These are phyloP conservation scores for Nephrotoma flavescens DNA, from an alignment of 2,888 invertebrate genomes.

Conservation along the genomic window DNA sequence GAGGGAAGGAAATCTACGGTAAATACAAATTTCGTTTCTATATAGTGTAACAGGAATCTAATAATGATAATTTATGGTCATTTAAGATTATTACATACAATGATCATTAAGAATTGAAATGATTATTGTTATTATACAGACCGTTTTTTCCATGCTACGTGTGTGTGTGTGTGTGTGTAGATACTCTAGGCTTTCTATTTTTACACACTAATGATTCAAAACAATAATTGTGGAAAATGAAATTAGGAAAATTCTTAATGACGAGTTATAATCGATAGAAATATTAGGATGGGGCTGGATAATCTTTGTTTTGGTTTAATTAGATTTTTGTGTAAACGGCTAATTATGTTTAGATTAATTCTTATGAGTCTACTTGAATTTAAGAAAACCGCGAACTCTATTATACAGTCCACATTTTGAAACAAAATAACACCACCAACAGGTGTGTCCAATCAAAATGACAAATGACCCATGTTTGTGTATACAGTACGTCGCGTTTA, in stretches of 20 bases:
- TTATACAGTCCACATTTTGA: neutral
- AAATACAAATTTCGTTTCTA: neutral
- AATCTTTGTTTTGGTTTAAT: neutral
- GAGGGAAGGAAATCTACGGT: neutral
- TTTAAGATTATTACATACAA: neutral
- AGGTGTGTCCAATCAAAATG: conserved; percentile 3
- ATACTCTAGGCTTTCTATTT: neutral
- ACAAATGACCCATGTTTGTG: neutral
- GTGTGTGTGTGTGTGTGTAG: neutral
- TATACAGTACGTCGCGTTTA: neutral
- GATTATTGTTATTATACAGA: neutral
- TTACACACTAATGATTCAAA: neutral
- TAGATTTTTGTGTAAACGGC: neutral
- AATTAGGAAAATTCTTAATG: neutral
- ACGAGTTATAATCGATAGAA: neutral
- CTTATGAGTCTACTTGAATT: neutral
- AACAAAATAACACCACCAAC: neutral
- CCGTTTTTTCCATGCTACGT: neutral
- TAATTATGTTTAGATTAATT: neutral
- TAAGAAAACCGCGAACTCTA: neutral
- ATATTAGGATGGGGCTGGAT: neutral
- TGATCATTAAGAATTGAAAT: neutral
- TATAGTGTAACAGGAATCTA: neutral
- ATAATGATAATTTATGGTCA: neutral
- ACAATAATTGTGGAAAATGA: neutral